phyloP scores from a whole-genome alignment of 2,797 vertebrate genomes.

The Saxicola maurus region DNA sequence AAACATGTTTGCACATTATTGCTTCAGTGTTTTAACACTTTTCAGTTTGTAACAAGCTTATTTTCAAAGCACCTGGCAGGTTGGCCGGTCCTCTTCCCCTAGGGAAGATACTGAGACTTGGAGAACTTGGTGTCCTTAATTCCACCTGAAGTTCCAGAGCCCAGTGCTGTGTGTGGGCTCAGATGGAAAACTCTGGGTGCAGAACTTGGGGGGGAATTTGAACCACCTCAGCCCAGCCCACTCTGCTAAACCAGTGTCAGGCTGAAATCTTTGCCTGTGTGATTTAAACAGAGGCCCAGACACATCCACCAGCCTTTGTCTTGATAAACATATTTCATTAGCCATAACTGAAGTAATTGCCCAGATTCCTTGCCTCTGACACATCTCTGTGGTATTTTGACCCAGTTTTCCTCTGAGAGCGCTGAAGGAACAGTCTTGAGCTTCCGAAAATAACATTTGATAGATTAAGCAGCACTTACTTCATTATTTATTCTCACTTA shows the following conservation, averaged over 20 bases:
- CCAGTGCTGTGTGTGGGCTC: neutral
- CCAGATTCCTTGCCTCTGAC: neutral
- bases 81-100: neutral
- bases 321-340: neutral
- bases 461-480: neutral
- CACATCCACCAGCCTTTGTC: neutral
- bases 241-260: neutral
- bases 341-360: neutral
- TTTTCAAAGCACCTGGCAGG: neutral
- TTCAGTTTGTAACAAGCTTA: neutral
- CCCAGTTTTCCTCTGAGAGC: neutral
- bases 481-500: slow-evolving; percentile 3
- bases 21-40: neutral
- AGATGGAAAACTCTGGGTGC: neutral
- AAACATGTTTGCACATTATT: neutral
- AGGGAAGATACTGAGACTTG: neutral
- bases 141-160: neutral
- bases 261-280: neutral
- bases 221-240: neutral
- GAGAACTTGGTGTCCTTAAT: neutral
- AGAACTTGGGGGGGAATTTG: neutral
- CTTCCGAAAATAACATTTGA: slow-evolving; percentile 9
- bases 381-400: neutral
- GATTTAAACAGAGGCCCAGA: neutral
- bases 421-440: neutral